Conservation (phyloP, 2,888 invertebrate genomes). For the Drosophila borealis region DNA sequence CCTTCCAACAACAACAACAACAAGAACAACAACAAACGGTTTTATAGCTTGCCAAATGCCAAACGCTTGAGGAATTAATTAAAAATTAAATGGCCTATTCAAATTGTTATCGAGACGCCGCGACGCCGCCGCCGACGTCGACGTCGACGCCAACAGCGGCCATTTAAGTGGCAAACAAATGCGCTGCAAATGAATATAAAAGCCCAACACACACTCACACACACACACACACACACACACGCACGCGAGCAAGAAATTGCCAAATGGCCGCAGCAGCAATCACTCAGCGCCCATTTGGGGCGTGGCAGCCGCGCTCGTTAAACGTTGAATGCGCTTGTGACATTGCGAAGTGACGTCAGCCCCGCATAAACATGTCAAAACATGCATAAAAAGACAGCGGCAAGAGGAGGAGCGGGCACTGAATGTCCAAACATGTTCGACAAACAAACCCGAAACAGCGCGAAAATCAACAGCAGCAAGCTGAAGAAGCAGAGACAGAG, state of each 20-base stretch:
- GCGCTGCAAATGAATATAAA: conserved; percentile 55
- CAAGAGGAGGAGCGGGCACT: background rate
- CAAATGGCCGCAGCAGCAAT: conserved; percentile 50
- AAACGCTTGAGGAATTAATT: conserved; percentile 75
- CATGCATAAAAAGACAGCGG: conserved; percentile 58
- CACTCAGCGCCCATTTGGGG: conserved; percentile 36
- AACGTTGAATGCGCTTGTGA: conserved; percentile 61
- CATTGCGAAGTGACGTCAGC: conserved; percentile 65
- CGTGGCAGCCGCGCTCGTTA: conserved; percentile 51
- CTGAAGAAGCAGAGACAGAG: background rate
- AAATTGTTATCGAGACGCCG: conserved; percentile 77
- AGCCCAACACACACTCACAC: conserved; percentile 26
- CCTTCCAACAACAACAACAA: conserved; percentile 9
- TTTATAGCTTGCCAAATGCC: conserved; percentile 76
- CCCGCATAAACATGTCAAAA: conserved; percentile 69
- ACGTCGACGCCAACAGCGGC: conserved; percentile 27
- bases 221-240: conserved; percentile 7
- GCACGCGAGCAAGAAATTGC: background rate
- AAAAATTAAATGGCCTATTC: conserved; percentile 80
- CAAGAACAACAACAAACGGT: conserved; percentile 50
- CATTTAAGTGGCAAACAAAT: conserved; percentile 68
- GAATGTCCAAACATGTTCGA: conserved; percentile 38
- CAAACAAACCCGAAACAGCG: conserved; percentile 22
- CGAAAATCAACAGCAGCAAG: background rate
- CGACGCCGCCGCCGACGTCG: conserved; percentile 34